Evolutionary conservation across 2,797 vertebrate genomes (phyloP).

Genomic region (Tachyglossus aculeatus): DNA sequence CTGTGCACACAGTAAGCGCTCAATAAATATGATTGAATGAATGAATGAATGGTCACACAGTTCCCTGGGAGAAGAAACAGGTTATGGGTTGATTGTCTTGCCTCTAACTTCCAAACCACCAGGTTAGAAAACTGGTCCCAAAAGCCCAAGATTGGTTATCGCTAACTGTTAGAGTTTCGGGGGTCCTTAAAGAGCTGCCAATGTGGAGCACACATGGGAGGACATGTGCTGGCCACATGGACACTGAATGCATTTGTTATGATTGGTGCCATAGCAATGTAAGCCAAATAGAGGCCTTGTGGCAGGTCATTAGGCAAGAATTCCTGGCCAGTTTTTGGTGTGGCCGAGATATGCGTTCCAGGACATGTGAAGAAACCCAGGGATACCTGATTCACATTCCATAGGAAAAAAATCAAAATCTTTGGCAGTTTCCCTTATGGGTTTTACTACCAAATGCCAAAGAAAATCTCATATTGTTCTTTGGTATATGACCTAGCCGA

Average conservation of each 20-base stretch:
- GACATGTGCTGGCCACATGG: not conserved
- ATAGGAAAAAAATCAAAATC: not conserved
- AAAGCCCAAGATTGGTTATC: not conserved
- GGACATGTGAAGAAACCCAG: not conserved
- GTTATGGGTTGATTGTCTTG: not conserved
- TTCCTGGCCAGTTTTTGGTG: not conserved
- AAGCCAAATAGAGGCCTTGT: not conserved
- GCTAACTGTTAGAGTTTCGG: not conserved
- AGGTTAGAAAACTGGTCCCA: not conserved
- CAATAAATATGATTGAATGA: no score
- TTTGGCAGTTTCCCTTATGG: not conserved
- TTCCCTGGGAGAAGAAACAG: not conserved
- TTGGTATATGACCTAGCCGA: not conserved
- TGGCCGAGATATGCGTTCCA: not conserved
- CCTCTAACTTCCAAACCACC: not conserved
- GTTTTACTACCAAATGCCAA: accelerated
- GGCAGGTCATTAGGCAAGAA: not conserved
- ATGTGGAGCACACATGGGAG: not conserved
- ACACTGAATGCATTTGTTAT: not conserved
- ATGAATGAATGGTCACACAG: no score
- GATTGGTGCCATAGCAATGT: constrained; percentile 1
- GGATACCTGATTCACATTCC: not conserved
- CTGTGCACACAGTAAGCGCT: no score
- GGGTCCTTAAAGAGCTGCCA: not conserved
- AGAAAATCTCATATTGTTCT: accelerated